Percentiles rank a stretch among this genome's conserved stretches.
These are phyloP conservation scores for Holocentrus rufus DNA, from an alignment of 2,797 vertebrate genomes.

Conservation along the genomic window DNA sequence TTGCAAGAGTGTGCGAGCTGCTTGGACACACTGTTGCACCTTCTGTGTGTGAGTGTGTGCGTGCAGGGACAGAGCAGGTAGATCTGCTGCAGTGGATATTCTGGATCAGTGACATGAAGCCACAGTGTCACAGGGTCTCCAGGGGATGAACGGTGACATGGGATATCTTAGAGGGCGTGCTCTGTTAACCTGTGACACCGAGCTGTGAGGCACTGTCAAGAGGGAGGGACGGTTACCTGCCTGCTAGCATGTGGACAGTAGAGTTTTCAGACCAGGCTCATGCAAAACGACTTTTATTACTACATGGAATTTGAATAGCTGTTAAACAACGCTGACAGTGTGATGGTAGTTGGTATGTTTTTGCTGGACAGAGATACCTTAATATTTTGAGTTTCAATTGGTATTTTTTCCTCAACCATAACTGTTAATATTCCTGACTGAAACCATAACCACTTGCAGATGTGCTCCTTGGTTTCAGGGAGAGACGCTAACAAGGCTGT, in stretches of 20 bases:
- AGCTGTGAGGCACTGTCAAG: neutral
- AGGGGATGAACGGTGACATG: neutral
- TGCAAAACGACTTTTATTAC: conserved; percentile 23
- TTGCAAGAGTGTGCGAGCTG: too few species aligned
- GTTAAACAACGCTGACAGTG: neutral
- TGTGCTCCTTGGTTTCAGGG: neutral
- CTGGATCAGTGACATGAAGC: neutral
- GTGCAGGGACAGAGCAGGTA: conserved; percentile 2
- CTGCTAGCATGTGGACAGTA: neutral
- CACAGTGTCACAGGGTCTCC: conserved; percentile 10
- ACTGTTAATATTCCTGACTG: neutral
- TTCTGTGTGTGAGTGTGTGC: neutral
- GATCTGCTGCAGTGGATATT: conserved; percentile 4
- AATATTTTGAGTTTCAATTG: neutral
- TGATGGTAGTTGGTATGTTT: too few species aligned
- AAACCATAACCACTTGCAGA: neutral
- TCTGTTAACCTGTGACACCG: conserved; percentile 18
- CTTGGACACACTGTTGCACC: too few species aligned
- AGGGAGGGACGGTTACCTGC: neutral
- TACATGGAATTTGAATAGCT: conserved; percentile 10
- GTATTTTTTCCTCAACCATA: neutral
- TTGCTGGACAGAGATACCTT: too few species aligned
- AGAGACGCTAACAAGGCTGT: neutral
- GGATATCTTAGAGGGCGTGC: neutral
- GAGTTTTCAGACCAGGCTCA: conserved; percentile 14